Conservation (phyloP, 2,797 vertebrate genomes). For the Oreortyx pictus region DNA sequence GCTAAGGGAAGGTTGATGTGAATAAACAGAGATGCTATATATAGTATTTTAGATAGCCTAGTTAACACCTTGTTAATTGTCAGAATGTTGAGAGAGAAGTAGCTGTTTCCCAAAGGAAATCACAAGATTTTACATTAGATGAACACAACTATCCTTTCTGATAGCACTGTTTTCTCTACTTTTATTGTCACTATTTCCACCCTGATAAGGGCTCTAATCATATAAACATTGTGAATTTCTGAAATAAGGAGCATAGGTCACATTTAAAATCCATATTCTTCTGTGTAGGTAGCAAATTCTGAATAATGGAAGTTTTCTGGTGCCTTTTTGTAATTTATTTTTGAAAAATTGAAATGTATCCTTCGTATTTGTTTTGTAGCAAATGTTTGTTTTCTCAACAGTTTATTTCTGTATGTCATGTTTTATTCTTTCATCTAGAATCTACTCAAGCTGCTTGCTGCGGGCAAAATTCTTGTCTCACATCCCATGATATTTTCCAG, state of each 20-base stretch:
- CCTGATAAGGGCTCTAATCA: neutral
- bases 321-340: neutral
- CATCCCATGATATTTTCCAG: neutral
- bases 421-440: neutral
- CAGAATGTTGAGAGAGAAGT: neutral
- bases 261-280: neutral
- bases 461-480: neutral
- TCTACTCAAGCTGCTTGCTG: neutral
- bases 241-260: neutral
- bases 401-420: neutral
- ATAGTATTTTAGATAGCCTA: neutral
- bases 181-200: neutral
- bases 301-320: neutral
- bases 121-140: neutral
- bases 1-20: neutral
- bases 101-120: neutral
- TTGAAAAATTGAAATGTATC: neutral
- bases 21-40: neutral
- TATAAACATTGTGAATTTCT: neutral
- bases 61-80: neutral
- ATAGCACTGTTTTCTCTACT: neutral
- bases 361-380: neutral
- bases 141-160: neutral
- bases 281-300: neutral
- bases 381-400: neutral